Conservation (phyloP, 2,888 invertebrate species). For the Drosophila anceps region DNA sequence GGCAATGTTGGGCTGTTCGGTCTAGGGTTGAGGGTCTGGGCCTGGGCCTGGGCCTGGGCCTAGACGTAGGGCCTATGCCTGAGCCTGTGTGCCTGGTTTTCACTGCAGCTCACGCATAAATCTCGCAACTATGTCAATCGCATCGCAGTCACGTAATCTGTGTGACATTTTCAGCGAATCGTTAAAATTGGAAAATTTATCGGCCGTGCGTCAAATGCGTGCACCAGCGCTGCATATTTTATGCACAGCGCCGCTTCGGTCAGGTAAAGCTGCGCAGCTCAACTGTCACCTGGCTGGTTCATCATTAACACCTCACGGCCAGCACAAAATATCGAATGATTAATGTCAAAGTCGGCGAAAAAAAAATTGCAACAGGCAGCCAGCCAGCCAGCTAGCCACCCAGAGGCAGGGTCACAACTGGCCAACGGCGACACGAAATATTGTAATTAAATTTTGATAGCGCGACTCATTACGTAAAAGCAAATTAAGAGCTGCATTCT, state of each 20-base stretch:
- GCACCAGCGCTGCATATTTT: conserved; percentile 41
- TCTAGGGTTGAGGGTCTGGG: conserved; percentile 5
- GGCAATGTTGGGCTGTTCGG: conserved; percentile 5
- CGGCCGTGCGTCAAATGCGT: conserved; percentile 45
- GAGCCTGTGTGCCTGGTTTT: conserved; percentile 30
- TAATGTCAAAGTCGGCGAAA: conserved; percentile 72
- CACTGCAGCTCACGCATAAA: conserved; percentile 74
- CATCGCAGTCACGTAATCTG: conserved; percentile 81
- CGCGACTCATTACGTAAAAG: conserved; percentile 61
- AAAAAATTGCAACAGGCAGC: conserved; percentile 23
- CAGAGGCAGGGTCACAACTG: conserved; percentile 17
- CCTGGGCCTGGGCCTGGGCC: conserved; percentile 18
- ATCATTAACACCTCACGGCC: conserved; percentile 69
- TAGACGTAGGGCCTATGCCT: neutral
- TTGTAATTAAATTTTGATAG: conserved; percentile 63
- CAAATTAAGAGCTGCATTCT: conserved; percentile 51
- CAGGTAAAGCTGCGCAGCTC: conserved; percentile 9
- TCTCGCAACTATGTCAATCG: conserved; percentile 81
- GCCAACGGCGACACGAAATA: conserved; percentile 32
- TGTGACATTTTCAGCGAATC: conserved; percentile 82
- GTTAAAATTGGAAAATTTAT: conserved; percentile 80
- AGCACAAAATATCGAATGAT: conserved; percentile 57
- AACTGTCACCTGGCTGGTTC: conserved; percentile 34
- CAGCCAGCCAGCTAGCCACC: neutral
- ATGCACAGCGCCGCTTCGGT: conserved; percentile 15